phyloP scores from a whole-genome alignment of 2,888 invertebrate species.

The Drosophila mimetica region DNA sequence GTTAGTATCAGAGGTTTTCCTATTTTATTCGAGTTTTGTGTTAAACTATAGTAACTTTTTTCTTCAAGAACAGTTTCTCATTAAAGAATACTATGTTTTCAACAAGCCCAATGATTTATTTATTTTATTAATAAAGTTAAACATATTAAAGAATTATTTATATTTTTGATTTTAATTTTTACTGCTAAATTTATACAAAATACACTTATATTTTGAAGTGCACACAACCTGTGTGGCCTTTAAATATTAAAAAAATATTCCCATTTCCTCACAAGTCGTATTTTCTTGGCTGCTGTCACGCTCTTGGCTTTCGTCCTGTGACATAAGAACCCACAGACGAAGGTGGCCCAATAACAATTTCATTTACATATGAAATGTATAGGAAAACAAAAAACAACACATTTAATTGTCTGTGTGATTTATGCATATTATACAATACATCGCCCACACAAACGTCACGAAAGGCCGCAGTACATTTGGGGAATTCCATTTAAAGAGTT shows the following conservation, averaged over 20 bases:
- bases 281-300: conserved; percentile 27
- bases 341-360: conserved; percentile 44
- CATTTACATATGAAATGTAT: conserved; percentile 59
- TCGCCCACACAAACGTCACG: conserved; percentile 16
- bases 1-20: neutral
- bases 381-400: conserved; percentile 50
- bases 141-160: neutral
- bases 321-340: neutral
- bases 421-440: conserved; percentile 55
- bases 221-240: neutral
- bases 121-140: no score
- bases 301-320: conserved; percentile 17
- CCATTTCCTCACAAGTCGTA: neutral
- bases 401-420: conserved; percentile 70
- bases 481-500: conserved; percentile 57
- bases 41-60: neutral
- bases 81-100: no score
- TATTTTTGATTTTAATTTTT: neutral
- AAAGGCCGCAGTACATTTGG: conserved; percentile 29
- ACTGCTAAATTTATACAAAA: neutral
- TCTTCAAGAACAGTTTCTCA: no score
- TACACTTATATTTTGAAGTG: neutral
- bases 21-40: neutral
- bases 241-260: neutral
- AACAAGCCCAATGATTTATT: no score